Conservation (phyloP, 2,888 invertebrate genomes). For the Habroteleia sp. region DNA sequence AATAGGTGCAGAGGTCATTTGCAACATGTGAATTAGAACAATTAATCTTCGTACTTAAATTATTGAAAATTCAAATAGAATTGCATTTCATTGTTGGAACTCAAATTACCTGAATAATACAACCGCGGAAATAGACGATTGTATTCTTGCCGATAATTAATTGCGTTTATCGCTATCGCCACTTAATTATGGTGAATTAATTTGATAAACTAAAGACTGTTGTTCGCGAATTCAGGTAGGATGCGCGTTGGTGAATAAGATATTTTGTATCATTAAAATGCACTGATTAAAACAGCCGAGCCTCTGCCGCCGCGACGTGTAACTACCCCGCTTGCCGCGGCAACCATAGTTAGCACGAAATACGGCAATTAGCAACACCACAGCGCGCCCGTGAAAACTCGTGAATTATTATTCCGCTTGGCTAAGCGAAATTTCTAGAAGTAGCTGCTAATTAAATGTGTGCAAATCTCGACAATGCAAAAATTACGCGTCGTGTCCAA, state of each 20-base stretch:
- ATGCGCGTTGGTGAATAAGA: slow-evolving; percentile 9
- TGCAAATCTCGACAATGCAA: slow-evolving; percentile 23
- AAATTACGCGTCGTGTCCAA: slow-evolving; percentile 34
- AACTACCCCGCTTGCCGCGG: slow-evolving; percentile 25
- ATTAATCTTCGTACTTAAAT: slow-evolving; percentile 32
- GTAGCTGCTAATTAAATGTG: slow-evolving; percentile 47
- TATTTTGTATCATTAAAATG: slow-evolving; percentile 48
- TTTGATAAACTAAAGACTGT: slow-evolving; percentile 49
- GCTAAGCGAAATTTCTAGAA: slow-evolving; percentile 29
- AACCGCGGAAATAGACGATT: slow-evolving; percentile 16
- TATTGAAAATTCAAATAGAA: slow-evolving; percentile 46
- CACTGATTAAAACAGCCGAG: slow-evolving; percentile 51
- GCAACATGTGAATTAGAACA: neutral
- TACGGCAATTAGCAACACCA: slow-evolving; percentile 54
- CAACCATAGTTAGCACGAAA: slow-evolving; percentile 43
- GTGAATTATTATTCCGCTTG: slow-evolving; percentile 42
- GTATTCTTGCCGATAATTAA: slow-evolving; percentile 47
- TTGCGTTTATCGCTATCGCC: slow-evolving; percentile 37
- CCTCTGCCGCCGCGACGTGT: slow-evolving; percentile 45
- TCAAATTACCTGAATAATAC: slow-evolving; percentile 41
- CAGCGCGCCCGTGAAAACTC: slow-evolving; percentile 32
- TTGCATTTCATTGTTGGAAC: slow-evolving; percentile 26
- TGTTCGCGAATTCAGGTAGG: neutral
- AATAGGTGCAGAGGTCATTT: too few species aligned
- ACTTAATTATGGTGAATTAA: slow-evolving; percentile 52